Conservation (phyloP, 2,888 invertebrate species). For the Caenorhabditis imperialis region DNA sequence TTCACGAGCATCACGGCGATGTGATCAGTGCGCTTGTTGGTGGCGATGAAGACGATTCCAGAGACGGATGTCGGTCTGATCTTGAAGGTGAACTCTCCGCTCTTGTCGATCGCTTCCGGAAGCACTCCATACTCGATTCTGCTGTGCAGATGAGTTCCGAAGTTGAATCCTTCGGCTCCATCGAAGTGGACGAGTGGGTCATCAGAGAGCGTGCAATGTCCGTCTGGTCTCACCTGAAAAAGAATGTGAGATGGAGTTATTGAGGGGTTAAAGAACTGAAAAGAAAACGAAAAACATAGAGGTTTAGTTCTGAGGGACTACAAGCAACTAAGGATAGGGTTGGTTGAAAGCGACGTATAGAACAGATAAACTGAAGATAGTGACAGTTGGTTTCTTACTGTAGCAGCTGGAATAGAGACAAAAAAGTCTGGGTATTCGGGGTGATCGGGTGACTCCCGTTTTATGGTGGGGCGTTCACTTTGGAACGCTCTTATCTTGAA, state of each 20-base stretch:
- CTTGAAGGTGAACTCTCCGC: slow-evolving; percentile 84
- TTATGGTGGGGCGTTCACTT: slow-evolving; percentile 16
- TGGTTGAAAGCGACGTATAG: not conserved
- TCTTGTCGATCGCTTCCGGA: slow-evolving; percentile 72
- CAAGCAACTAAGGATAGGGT: slow-evolving; percentile 10
- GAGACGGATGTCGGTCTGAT: slow-evolving; percentile 86
- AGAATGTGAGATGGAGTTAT: not conserved
- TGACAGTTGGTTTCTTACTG: slow-evolving; percentile 27
- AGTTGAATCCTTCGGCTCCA: slow-evolving; percentile 77
- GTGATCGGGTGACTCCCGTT: slow-evolving; percentile 23
- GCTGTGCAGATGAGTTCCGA: slow-evolving; percentile 78
- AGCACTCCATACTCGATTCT: slow-evolving; percentile 78
- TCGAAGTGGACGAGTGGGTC: slow-evolving; percentile 63
- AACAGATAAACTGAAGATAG: not conserved
- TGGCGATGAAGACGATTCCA: slow-evolving; percentile 89
- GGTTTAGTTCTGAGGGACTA: not conserved
- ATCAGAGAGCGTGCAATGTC: slow-evolving; percentile 70
- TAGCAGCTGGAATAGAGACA: slow-evolving; percentile 14
- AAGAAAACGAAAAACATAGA: slow-evolving; percentile 16
- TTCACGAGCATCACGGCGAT: slow-evolving; percentile 90
- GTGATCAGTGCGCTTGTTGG: slow-evolving; percentile 83
- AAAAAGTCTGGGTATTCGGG: slow-evolving; percentile 22
- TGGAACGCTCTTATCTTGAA: slow-evolving; percentile 34
- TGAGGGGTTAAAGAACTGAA: not conserved
- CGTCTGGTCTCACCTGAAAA: slow-evolving; percentile 60